These are phyloP conservation scores for Bombus ignitus DNA, from an alignment of 1,140 invertebrate genomes.

Conservation along the genomic window DNA sequence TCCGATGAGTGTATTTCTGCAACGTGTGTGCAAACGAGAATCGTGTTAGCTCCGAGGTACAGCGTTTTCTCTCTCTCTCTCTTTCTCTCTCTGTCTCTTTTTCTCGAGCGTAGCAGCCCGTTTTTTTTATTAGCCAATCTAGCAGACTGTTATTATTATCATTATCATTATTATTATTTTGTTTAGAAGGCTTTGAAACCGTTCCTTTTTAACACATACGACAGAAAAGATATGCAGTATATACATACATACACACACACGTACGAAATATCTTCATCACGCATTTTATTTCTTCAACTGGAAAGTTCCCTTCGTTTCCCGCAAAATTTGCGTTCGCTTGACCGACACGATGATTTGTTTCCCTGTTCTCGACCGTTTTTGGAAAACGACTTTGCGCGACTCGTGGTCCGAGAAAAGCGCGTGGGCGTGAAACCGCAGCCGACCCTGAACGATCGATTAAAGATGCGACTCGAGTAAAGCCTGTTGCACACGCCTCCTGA, in stretches of 20 bases:
- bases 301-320: conserved; percentile 32
- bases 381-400: background rate
- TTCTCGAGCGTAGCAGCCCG: conserved; percentile 5
- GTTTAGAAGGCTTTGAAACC: background rate
- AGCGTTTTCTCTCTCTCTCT: conserved; percentile 10
- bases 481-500: conserved; percentile 16
- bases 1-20: conserved; percentile 32
- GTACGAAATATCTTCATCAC: conserved; percentile 51
- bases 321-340: background rate
- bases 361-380: background rate
- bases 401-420: background rate
- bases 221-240: background rate
- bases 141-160: background rate
- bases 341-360: background rate
- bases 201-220: conserved; percentile 11
- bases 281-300: conserved; percentile 53
- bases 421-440: conserved; percentile 9
- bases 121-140: background rate
- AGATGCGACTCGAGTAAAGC: conserved; percentile 18
- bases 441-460: conserved; percentile 28
- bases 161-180: background rate
- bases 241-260: conserved; percentile 31
- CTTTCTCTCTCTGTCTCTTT: conserved; percentile 11
- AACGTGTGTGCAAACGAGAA: conserved; percentile 34
- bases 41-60: background rate